These are phyloP conservation scores for Napeogenes sylphis DNA, from an alignment of 2,888 invertebrate species.

Conservation along the genomic window DNA sequence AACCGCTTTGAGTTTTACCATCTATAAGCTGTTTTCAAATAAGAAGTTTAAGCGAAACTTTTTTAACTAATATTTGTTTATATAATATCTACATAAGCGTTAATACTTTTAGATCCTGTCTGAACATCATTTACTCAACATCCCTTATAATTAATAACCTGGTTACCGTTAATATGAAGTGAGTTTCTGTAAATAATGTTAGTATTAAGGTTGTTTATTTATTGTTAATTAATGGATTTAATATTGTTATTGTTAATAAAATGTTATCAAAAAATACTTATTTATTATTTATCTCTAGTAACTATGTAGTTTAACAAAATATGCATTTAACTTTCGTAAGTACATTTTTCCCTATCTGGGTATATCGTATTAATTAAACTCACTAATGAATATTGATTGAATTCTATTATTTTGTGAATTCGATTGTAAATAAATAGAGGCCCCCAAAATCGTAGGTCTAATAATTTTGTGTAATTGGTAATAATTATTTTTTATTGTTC, in stretches of 20 bases:
- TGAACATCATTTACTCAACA: slow-evolving; percentile 43
- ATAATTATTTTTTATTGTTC: no score
- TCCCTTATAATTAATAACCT: slow-evolving; percentile 18
- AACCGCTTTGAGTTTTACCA: slow-evolving; percentile 41
- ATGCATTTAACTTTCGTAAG: slow-evolving; percentile 2
- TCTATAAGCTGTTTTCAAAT: slow-evolving; percentile 13
- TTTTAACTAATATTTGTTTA: slow-evolving; percentile 38
- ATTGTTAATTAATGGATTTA: slow-evolving; percentile 35
- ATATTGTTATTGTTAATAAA: slow-evolving; percentile 47
- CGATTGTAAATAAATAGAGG: slow-evolving; percentile 40
- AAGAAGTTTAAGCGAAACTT: slow-evolving; percentile 42
- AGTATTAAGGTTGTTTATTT: slow-evolving; percentile 44
- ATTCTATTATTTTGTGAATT: no score
- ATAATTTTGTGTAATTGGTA: no score
- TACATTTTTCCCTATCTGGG: no score
- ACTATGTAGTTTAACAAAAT: no score
- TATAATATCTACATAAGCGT: slow-evolving; percentile 16
- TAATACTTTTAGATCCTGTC: slow-evolving; percentile 19
- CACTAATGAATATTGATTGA: no score
- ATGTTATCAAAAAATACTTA: slow-evolving; percentile 17
- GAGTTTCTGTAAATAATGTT: slow-evolving; percentile 70
- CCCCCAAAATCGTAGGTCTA: no score
- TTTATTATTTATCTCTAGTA: slow-evolving; percentile 12
- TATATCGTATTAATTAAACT: no score
- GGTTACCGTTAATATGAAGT: slow-evolving; percentile 45